Conservation (phyloP, 2,888 invertebrate species). For the Tenthredo scrophulariae region DNA sequence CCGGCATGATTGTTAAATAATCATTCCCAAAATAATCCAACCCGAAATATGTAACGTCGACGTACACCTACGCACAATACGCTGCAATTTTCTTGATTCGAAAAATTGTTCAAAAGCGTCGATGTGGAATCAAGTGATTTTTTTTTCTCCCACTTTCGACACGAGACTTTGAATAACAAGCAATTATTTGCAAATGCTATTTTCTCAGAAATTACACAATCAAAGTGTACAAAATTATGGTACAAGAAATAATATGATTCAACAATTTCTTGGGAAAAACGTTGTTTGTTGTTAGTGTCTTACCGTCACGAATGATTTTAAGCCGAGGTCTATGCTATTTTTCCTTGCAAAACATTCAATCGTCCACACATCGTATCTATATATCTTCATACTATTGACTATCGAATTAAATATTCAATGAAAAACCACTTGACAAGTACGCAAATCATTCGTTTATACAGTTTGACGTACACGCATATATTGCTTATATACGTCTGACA, state of each 20-base stretch:
- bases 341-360: not conserved
- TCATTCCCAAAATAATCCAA: not conserved
- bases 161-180: not conserved
- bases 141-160: not conserved
- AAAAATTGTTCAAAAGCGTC: not conserved
- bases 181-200: not conserved
- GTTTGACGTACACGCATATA: not conserved
- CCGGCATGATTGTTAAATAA: conserved; percentile 9
- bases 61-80: not conserved
- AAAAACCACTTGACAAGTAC: not conserved
- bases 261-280: not conserved
- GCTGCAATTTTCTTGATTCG: not conserved
- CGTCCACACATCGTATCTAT: not conserved
- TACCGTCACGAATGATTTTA: not conserved
- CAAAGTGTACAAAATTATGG: not conserved
- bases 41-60: not conserved
- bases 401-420: not conserved
- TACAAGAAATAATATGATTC: not conserved
- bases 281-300: not conserved
- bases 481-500: not conserved
- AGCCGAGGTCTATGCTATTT: not conserved
- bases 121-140: not conserved
- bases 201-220: not conserved
- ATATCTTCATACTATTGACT: not conserved
- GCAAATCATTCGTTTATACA: not conserved